Evolutionary conservation across 2,888 invertebrate genomes (phyloP), one percentile per base, ranked within the genome.

Genomic region (Cephus sareptanus): DNA sequence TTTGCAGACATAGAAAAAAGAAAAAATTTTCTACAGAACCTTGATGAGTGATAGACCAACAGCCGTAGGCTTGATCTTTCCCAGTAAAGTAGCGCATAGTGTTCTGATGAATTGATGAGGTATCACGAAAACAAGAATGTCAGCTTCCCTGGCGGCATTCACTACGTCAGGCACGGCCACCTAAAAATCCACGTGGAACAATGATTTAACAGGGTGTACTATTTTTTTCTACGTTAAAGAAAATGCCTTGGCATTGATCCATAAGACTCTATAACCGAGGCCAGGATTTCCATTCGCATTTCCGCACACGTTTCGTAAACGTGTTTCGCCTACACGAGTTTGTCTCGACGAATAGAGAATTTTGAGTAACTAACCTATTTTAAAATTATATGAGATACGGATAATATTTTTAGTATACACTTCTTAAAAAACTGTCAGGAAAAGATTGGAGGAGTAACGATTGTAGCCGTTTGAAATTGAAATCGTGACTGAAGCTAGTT

Each of bases 91-190:
- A 23, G 92, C 89, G 84, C 94, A 94, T 30, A 94, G 91, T 69
- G 92, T 91, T 73, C 92, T 90, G 80, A 95, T 93, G 88, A 95
- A 95, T 89, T 95, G 95, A 90, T 95, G 95, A 37, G 95, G 95
- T 56, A 95, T 88, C 12, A 95, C 95, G 88, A 95, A 95, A 69
- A 95, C 92, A 12, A 95, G 91, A 75, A 95, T 93, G 86, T 95
- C 95, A 4, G 95, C 94, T 82, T 94, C 94, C 81, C 93, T 92
- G 1, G 93, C 93, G 23, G 94, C 92, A 77, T 94, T 94, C 3
- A 93, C 91, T n/a, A 95, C 92, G 85, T 95, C 94, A 1, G 95
- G 93, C 35, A 94, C 92, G 11, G 95, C 95, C n/a, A 94, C 91
- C 94, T 95, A 84, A 11, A 82, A 30, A 40, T 6, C 40, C 40